Evolutionary conservation across 1,140 invertebrate species (phyloP).

Genomic region (Ceratosolen solmsi): DNA sequence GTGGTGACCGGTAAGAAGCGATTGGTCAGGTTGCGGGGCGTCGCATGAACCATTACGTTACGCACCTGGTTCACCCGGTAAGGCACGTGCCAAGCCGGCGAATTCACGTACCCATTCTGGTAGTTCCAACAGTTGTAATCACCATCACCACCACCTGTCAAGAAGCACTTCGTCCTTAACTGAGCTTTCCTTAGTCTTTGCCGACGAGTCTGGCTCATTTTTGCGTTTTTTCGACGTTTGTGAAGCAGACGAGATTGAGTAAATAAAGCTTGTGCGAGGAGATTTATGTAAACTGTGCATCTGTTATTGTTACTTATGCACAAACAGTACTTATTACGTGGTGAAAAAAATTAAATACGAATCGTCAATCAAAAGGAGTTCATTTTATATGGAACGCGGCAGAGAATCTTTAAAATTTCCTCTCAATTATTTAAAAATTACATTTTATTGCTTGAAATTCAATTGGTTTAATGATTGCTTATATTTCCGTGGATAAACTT

Average conservation of each 20-base stretch:
- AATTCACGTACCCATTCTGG: slow-evolving; percentile 72
- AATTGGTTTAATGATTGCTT: too few species aligned
- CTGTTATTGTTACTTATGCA: too few species aligned
- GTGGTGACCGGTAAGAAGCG: slow-evolving; percentile 69
- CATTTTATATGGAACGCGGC: too few species aligned
- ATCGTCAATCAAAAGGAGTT: too few species aligned
- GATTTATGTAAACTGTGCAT: too few species aligned
- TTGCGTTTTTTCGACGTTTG: neutral
- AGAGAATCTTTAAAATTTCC: too few species aligned
- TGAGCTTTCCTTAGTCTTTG: slow-evolving; percentile 26
- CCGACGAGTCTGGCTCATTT: neutral
- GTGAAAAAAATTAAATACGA: too few species aligned
- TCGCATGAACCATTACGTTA: slow-evolving; percentile 74
- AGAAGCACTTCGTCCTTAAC: slow-evolving; percentile 63
- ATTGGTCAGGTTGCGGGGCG: slow-evolving; percentile 72
- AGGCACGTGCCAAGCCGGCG: slow-evolving; percentile 73
- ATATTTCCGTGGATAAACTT: too few species aligned
- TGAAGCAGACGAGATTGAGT: neutral
- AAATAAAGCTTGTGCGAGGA: too few species aligned
- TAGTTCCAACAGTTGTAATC: slow-evolving; percentile 73
- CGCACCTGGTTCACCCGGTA: slow-evolving; percentile 71
- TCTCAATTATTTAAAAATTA: too few species aligned
- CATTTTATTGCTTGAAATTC: too few species aligned
- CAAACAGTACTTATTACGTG: too few species aligned
- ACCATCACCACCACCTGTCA: slow-evolving; percentile 71